These are phyloP conservation scores for Xylocopa sonorina DNA, from an alignment of 1,140 invertebrate genomes.

Conservation along the genomic window DNA sequence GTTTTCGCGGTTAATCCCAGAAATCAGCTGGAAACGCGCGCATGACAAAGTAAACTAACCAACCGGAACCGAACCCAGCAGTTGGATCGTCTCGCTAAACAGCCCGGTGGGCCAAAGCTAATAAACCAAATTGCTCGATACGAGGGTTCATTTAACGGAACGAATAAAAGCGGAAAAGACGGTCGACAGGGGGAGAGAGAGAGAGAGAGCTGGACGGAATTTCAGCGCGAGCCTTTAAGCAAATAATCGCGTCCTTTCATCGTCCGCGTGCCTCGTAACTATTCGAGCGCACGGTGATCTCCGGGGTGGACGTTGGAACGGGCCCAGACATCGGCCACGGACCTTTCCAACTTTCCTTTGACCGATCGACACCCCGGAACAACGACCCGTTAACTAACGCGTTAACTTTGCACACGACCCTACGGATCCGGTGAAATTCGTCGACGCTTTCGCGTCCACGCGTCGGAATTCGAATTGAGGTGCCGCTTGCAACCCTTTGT, in stretches of 20 bases:
- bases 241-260: background rate
- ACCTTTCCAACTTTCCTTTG: constrained; percentile 34
- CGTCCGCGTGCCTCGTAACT: background rate
- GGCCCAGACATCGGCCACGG: too few species aligned
- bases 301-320: background rate
- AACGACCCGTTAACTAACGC: constrained; percentile 30
- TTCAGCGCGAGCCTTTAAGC: background rate
- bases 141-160: background rate
- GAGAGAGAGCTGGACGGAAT: background rate
- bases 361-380: constrained; percentile 25
- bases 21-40: too few species aligned
- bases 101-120: too few species aligned
- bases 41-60: too few species aligned
- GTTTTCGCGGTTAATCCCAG: too few species aligned
- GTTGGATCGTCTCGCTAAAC: too few species aligned
- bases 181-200: too few species aligned
- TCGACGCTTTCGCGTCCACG: background rate
- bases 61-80: too few species aligned
- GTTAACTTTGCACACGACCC: background rate
- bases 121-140: background rate
- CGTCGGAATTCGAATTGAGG: background rate
- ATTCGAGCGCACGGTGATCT: too few species aligned
- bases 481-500: too few species aligned
- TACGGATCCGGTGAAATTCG: background rate
- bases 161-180: background rate